These are phyloP conservation scores for Neoarius graeffei DNA, from an alignment of 2,113 vertebrate genomes.

Conservation along the genomic window DNA sequence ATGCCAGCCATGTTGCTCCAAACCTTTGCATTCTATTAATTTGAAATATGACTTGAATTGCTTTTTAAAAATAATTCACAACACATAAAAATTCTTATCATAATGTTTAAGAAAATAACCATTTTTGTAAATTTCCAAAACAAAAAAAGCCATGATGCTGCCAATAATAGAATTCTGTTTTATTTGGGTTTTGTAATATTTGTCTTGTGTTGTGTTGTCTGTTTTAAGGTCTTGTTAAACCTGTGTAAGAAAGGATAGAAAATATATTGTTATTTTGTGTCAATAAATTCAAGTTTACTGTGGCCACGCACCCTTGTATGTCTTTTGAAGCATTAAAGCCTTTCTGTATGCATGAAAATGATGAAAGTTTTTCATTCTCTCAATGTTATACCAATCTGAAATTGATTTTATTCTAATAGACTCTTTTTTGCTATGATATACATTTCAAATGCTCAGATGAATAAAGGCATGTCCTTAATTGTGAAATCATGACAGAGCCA, in stretches of 20 bases:
- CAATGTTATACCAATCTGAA: conserved; percentile 64
- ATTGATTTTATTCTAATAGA: conserved; percentile 62
- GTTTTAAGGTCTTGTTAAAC: conserved; percentile 81
- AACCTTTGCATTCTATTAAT: conserved; percentile 62
- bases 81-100: conserved; percentile 24
- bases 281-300: conserved; percentile 94
- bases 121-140: conserved; percentile 67
- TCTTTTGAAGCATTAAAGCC: conserved; percentile 84
- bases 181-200: conserved; percentile 62
- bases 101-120: conserved; percentile 53
- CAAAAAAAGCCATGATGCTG: conserved; percentile 68
- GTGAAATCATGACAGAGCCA: conserved; percentile 71
- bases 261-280: conserved; percentile 86
- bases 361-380: conserved; percentile 74
- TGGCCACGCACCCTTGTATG: conserved; percentile 84
- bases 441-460: conserved; percentile 57
- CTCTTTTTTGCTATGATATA: conserved; percentile 49
- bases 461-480: conserved; percentile 66
- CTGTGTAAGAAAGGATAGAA: conserved; percentile 87
- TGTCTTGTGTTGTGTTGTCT: conserved; percentile 66
- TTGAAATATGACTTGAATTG: conserved; percentile 81
- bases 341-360: conserved; percentile 83
- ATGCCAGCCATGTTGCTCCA: conserved; percentile 77
- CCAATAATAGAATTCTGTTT: conserved; percentile 63
- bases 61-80: conserved; percentile 71